Percentiles rank a stretch among this genome's conserved stretches.
Conservation (phyloP, 1,140 invertebrate species). For the Tetramorium parvispinum region DNA sequence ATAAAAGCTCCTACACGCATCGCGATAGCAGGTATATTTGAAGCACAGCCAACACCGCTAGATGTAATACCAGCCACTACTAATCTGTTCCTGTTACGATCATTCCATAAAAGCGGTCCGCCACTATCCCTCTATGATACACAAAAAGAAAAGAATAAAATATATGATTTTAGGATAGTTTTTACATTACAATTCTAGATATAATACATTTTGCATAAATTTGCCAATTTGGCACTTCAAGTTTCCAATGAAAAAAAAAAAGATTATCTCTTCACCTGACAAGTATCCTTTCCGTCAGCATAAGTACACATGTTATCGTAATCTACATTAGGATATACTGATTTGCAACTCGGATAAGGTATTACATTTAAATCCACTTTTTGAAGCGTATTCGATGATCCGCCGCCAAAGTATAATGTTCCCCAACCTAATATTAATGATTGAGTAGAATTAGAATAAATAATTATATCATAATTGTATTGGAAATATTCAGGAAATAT, state of each 20-base stretch:
- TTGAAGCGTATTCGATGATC: slow-evolving; percentile 85
- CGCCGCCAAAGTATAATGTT: slow-evolving; percentile 85
- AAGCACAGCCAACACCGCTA: slow-evolving; percentile 84
- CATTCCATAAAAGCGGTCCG: slow-evolving; percentile 88
- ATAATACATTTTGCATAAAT: neutral
- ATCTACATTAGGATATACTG: no score
- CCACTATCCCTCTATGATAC: slow-evolving; percentile 88
- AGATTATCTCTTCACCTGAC: slow-evolving; percentile 71
- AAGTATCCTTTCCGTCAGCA: slow-evolving; percentile 69
- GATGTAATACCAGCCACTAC: slow-evolving; percentile 86
- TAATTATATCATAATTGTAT: neutral
- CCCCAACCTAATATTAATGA: slow-evolving; percentile 90
- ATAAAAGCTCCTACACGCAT: slow-evolving; percentile 84
- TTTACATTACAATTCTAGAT: neutral
- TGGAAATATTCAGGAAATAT: slow-evolving; percentile 39
- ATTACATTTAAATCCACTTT: slow-evolving; percentile 88
- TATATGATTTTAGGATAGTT: neutral
- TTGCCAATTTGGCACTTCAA: no score
- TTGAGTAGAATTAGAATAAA: neutral
- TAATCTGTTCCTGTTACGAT: slow-evolving; percentile 80
- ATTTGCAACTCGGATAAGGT: accelerated
- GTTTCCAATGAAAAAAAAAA: no score
- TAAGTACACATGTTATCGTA: slow-evolving; percentile 88
- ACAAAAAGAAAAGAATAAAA: neutral
- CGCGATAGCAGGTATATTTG: slow-evolving; percentile 84